Base-by-base conservation (phyloP, 2,888 invertebrate genomes). In the Acrocera orbiculus region DNA sequence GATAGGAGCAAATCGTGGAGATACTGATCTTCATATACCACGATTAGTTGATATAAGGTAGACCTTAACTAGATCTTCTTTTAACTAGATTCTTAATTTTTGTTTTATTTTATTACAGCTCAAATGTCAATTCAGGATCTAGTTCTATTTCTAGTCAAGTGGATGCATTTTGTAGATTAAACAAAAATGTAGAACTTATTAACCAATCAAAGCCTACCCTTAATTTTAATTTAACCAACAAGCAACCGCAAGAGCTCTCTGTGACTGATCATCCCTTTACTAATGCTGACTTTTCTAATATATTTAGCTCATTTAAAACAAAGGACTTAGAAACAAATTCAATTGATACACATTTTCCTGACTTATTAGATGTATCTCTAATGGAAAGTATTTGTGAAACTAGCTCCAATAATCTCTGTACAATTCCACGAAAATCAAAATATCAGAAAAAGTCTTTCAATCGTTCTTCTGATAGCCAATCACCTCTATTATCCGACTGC, bases 1-100 rank as follows among this genome's bases (percentile, higher is more conserved):
- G 7, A 26, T 24, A 7, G 30, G 30, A 25, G 16, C 13, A 5
- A 29, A 35, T 22, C 20, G 44, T 37, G 44, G 40, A 5, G 65
- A 70, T 47, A 63, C 70, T 44, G 74, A 75, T 54, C 59, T 75
- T 41, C 76, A 76, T 47, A 76, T 76, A 54, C 75, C 76, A 9
- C 63, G 65, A 34, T 64, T 66, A 50, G 67, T 63, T 48, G 67
- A 69, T 51, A 68, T 68, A 46, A 67, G 75, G 75, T 76, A 63
- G 13, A 30, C n/a, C 4, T 22, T 22, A 10, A 7, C 22, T 22
- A 22, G 4, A 22, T 7, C 3, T 9, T 4, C 3, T 7, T 20
- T 15, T 24, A 9, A 8, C 24, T 16, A 20, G 4, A 17, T n/a
- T n/a, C n/a, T n/a, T n/a, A n/a, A 16, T 29, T 25, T 32, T 27